Percentiles rank a stretch among this genome's conserved stretches.
Conservation (phyloP, 2,113 vertebrate genomes). For the Phrynocephalus versicolor region DNA sequence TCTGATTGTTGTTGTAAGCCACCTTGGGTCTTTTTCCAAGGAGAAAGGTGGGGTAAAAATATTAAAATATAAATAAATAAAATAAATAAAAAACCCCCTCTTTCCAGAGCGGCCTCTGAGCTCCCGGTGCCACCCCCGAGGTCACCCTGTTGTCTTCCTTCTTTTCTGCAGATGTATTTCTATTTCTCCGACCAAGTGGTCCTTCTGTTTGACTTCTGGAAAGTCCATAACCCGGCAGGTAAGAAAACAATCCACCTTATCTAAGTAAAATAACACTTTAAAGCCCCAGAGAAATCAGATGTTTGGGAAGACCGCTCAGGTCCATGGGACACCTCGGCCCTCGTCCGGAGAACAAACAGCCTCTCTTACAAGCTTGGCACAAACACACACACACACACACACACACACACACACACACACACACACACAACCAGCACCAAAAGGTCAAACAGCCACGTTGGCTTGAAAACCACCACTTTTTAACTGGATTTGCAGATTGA, state of each 20-base stretch:
- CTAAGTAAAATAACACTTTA: not conserved
- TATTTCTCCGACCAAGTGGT: constrained; percentile 80
- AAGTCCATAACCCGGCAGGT: constrained; percentile 86
- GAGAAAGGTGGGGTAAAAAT: too few relatives aligned
- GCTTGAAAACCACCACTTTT: too few relatives aligned
- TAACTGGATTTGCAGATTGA: too few relatives aligned
- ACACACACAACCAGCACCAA: too few relatives aligned
- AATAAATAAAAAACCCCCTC: too few relatives aligned
- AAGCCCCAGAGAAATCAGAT: not conserved
- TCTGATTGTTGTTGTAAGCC: too few relatives aligned
- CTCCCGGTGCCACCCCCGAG: not conserved
- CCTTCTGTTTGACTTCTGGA: constrained; percentile 95
- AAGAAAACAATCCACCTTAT: constrained; percentile 32
- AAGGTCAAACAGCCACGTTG: too few relatives aligned
- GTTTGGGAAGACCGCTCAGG: not conserved
- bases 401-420: too few relatives aligned
- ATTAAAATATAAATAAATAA: too few relatives aligned
- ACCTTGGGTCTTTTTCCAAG: too few relatives aligned
- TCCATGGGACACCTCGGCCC: too few relatives aligned
- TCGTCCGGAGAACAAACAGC: not conserved
- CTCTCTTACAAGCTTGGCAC: not conserved
- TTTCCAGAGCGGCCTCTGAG: too few relatives aligned
- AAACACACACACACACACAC: not conserved
- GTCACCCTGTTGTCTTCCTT: not conserved
- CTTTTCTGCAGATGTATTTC: constrained; percentile 87